Evolutionary conservation across 2,797 vertebrate genomes (phyloP), one percentile per base, ranked within the genome.

Genomic region (Sorex maritimensis): DNA sequence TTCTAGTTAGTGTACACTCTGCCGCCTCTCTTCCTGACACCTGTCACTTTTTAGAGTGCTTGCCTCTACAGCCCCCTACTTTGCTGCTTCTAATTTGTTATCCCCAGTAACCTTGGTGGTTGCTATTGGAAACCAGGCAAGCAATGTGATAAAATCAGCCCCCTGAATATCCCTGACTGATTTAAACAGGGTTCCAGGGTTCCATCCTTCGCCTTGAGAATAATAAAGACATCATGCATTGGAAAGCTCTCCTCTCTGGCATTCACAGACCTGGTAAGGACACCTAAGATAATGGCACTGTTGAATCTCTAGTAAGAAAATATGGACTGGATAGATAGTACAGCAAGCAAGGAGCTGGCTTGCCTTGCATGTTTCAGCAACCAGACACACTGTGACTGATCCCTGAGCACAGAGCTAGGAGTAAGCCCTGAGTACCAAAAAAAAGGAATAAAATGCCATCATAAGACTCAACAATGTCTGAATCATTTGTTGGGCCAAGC

Each of bases 111-210:
- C 86, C 58, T 73, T 92, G 52, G 28, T 79, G 74, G 95, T 97
- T 97, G 95, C 88, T 75, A 96, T n/a, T 91, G 95, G 92, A 95
- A 95, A 95, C 92, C 14, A 94, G 74, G 34, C 79, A 90, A 84
- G 21, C 5, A 80, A 69, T 58, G 8, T 77, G 91, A 46, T 92
- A 68, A 94, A 93, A 92, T 89, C 21, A 28, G 44, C 80, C 34
- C 69, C 84, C 58, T 84, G 61, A 84, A 91, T 87, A 58, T 90
- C 61, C 46, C 65, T 68, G 69, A 24, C 28, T 82, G 55, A 23
- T 26, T 41, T 46, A 19, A 79, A 71, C 34, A 91, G 30, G 1
- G 8, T 67, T 92, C 88, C n/a, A 81, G 24, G 30, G 69, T 69
- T 69, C 28, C 68, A 71, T 34, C 3, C 19, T 94, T 80, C 86